Evolutionary conservation across 2,888 invertebrate genomes (phyloP), one percentile per base, ranked within the genome.

Genomic region (Camponotus fellah): DNA sequence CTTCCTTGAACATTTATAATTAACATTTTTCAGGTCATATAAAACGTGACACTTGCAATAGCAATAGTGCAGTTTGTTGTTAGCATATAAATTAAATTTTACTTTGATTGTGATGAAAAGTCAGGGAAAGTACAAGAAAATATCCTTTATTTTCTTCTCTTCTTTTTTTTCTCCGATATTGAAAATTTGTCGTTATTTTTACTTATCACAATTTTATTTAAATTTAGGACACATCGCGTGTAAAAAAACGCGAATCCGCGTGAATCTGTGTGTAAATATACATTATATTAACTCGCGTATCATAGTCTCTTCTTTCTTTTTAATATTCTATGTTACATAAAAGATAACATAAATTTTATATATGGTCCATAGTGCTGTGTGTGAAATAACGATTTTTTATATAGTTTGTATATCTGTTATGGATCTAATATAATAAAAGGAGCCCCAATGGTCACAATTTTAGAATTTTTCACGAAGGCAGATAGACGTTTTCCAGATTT

Each of bases 391-490:
- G 65, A 87, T 66, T 85, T 90, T 89, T 90, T 86, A 90, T 82
- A 85, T 89, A 86, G 86, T 89, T 88, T 87, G 72, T 90, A 90
- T 85, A 85, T 88, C 83, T 79, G 56, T 86, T 90, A 90, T 84
- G 71, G 37, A 64, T 82, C 72, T 84, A 83, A 26, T 53, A 58
- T 58, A 72, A 72, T 21, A 10, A 58, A 85, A 17, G 84, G 87
- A 83, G 53, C 26, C 72, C 82, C 82, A 74, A 8, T 53, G 83
- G 76, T 88, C 81, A 79, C 85, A 79, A 89, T 86, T 86, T 85
- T 88, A 87, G 85, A 87, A 84, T 87, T 90, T 90, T 90, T 90
- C 90, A 90, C 83, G 85, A 69, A 82, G 87, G 86, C 81, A 87
- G 64, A 81, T 88, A 88, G 72, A 86, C 65, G 77, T 88, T 90